These are phyloP conservation scores for Euwallacea fornicatus DNA, from an alignment of 1,140 invertebrate species.

Conservation along the genomic window DNA sequence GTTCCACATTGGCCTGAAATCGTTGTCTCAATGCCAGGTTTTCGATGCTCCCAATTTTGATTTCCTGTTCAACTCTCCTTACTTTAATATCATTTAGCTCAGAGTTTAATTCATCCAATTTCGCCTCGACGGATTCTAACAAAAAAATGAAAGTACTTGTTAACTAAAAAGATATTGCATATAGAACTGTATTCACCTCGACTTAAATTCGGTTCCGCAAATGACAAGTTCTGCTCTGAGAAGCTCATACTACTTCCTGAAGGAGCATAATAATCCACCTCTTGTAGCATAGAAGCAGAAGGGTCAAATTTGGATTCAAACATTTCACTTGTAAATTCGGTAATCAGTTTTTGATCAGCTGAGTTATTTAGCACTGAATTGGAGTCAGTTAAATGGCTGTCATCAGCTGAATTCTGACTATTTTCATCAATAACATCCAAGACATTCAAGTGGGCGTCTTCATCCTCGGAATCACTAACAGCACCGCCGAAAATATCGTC, in stretches of 20 bases:
- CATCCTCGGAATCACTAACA: conserved; percentile 80
- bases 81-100: conserved; percentile 74
- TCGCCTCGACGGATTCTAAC: conserved; percentile 58
- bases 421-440: conserved; percentile 77
- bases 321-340: conserved; percentile 53
- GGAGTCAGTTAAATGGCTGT: conserved; percentile 75
- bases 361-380: conserved; percentile 61
- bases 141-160: conserved; percentile 11
- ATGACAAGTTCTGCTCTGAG: conserved; percentile 42
- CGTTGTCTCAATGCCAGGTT: conserved; percentile 79
- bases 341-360: conserved; percentile 48
- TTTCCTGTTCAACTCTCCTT: conserved; percentile 74
- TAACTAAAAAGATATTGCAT: background rate
- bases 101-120: conserved; percentile 62
- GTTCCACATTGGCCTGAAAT: conserved; percentile 79
- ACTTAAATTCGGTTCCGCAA: conserved; percentile 45
- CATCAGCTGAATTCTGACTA: conserved; percentile 72
- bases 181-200: conserved; percentile 43
- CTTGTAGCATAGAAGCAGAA: conserved; percentile 45
- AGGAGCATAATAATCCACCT: conserved; percentile 51
- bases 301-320: conserved; percentile 41
- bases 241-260: conserved; percentile 46
- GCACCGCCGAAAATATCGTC: conserved; percentile 88
- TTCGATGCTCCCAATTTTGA: conserved; percentile 82
- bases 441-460: conserved; percentile 70